A percentile compares a stretch with the other conserved stretches of the same genome.
These are phyloP conservation scores for Columba janthina DNA, from an alignment of 2,113 vertebrate species.

Conservation along the genomic window DNA sequence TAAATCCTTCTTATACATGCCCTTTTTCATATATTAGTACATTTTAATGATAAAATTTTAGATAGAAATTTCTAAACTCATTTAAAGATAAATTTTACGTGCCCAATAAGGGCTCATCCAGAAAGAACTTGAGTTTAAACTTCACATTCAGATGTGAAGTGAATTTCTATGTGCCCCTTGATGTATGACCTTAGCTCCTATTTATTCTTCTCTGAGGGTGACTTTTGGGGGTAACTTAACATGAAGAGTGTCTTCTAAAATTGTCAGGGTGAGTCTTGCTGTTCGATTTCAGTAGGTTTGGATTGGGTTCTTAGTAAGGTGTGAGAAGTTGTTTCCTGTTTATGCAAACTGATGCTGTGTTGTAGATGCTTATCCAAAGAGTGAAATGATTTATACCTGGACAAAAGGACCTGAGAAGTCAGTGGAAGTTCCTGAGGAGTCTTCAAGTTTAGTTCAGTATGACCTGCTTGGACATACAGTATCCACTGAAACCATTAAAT, in stretches of 20 bases:
- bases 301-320: background rate
- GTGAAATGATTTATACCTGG: constrained; percentile 99
- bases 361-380: constrained; percentile 97
- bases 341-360: constrained; percentile 49
- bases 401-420: constrained; percentile 96
- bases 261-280: background rate
- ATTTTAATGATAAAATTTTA: background rate
- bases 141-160: background rate
- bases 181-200: background rate
- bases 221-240: background rate
- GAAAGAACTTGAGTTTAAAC: background rate
- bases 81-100: background rate
- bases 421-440: constrained; percentile 96
- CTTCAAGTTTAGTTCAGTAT: constrained; percentile 98
- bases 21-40: background rate
- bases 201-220: background rate
- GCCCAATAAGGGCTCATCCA: background rate
- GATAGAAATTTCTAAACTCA: background rate
- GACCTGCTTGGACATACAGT: constrained; percentile 96
- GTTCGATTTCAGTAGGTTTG: background rate
- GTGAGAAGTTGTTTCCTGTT: constrained; percentile 8
- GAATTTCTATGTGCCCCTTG: background rate
- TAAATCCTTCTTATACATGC: background rate
- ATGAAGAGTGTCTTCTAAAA: background rate
- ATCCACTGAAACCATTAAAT: constrained; percentile 94